A percentile compares a stretch with the other conserved stretches of the same genome.
Conservation (phyloP, 2,888 invertebrate genomes). For the Macropis europaea region DNA sequence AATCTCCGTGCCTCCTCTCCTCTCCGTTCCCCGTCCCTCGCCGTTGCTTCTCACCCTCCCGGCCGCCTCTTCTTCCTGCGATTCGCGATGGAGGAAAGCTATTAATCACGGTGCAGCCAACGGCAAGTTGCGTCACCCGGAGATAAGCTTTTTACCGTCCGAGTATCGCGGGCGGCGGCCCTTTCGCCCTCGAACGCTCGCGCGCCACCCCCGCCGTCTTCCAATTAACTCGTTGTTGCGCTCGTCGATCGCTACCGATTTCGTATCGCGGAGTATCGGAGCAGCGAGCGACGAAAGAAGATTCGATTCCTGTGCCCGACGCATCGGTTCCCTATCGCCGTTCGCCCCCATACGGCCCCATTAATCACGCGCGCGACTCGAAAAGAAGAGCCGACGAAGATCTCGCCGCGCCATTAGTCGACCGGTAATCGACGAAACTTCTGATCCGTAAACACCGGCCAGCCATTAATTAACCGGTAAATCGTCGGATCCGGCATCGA, state of each 20-base stretch:
- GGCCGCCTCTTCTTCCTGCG: constrained; percentile 35
- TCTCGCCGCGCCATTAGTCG: constrained; percentile 42
- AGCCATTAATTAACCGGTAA: constrained; percentile 57
- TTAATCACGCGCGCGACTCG: constrained; percentile 56
- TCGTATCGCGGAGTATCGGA: neutral
- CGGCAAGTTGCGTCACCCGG: constrained; percentile 44
- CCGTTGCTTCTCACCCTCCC: neutral
- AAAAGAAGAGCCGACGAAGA: constrained; percentile 43
- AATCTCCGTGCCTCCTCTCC: constrained; percentile 15
- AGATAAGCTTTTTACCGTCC: constrained; percentile 59
- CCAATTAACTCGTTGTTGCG: constrained; percentile 21
- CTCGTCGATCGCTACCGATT: constrained; percentile 1
- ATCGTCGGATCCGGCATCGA: constrained; percentile 32
- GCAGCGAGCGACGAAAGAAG: constrained; percentile 16
- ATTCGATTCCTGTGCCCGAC: constrained; percentile 51
- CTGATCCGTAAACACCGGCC: constrained; percentile 41
- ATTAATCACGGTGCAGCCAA: constrained; percentile 57
- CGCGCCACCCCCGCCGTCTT: neutral
- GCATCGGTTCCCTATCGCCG: constrained; percentile 49
- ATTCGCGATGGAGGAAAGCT: constrained; percentile 42
- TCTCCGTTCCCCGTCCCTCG: neutral
- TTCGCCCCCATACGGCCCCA: too few relatives aligned
- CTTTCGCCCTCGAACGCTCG: constrained; percentile 13
- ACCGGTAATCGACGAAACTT: constrained; percentile 59
- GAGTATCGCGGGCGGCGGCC: constrained; percentile 45